Evolutionary conservation across 2,113 vertebrate genomes (phyloP).

Genomic region (Platanista minor): DNA sequence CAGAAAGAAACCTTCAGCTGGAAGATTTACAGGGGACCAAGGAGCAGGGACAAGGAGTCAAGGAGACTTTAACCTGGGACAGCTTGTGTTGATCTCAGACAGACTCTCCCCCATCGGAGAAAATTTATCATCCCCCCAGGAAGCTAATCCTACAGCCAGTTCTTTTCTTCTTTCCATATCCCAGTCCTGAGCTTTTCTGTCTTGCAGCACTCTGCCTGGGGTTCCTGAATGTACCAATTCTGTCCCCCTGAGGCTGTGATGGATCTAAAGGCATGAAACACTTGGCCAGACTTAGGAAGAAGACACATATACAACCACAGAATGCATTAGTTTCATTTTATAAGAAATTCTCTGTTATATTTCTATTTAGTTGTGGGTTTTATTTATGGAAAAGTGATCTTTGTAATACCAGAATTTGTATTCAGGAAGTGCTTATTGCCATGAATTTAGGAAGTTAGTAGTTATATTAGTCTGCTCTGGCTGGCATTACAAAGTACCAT

Average conservation of each 20-base stretch:
- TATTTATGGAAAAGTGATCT: slow-evolving; percentile 17
- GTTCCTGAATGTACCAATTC: not conserved
- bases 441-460: not conserved
- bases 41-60: not conserved
- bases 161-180: not conserved
- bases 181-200: not conserved
- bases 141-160: not conserved
- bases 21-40: not conserved
- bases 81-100: not conserved
- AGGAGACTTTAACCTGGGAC: not conserved
- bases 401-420: not conserved
- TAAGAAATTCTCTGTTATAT: not conserved
- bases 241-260: not conserved
- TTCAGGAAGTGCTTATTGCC: not conserved
- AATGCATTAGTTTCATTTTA: not conserved
- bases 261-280: not conserved
- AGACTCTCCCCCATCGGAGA: not conserved
- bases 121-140: not conserved
- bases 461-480: not conserved
- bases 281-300: not conserved
- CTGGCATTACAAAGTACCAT: not conserved
- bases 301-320: not conserved
- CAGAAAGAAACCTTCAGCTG: not conserved
- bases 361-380: not conserved
- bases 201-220: not conserved